Percentiles rank a stretch among this genome's conserved stretches.
These are phyloP conservation scores for Tympanoctomys barrerae DNA, from an alignment of 2,797 vertebrate species.

Conservation along the genomic window DNA sequence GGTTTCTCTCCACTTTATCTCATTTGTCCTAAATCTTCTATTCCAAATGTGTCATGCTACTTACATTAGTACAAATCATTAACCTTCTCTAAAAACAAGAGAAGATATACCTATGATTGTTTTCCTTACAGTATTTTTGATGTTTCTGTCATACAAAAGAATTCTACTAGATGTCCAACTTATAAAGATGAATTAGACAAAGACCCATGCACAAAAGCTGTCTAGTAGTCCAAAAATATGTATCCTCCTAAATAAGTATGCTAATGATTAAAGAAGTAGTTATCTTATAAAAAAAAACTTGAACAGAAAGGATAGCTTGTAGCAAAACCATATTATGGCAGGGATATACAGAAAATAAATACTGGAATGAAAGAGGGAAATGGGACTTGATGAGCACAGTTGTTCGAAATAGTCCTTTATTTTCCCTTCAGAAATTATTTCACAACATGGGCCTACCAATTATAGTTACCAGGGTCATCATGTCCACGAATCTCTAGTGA, in stretches of 20 bases:
- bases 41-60: neutral
- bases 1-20: neutral
- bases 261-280: neutral
- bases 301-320: neutral
- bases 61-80: neutral
- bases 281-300: constrained; percentile 2
- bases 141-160: neutral
- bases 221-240: neutral
- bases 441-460: neutral
- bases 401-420: neutral
- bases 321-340: neutral
- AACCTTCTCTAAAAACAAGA: neutral
- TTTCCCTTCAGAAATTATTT: neutral
- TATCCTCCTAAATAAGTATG: neutral
- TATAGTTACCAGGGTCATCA: neutral
- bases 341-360: neutral
- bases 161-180: neutral
- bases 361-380: neutral
- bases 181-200: neutral
- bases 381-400: neutral
- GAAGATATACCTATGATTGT: neutral
- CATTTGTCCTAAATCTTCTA: neutral
- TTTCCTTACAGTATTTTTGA: neutral
- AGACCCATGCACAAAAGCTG: neutral
- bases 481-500: neutral